Evolutionary conservation across 1,140 invertebrate species (phyloP).

Genomic region (Drosophila rhopaloa): DNA sequence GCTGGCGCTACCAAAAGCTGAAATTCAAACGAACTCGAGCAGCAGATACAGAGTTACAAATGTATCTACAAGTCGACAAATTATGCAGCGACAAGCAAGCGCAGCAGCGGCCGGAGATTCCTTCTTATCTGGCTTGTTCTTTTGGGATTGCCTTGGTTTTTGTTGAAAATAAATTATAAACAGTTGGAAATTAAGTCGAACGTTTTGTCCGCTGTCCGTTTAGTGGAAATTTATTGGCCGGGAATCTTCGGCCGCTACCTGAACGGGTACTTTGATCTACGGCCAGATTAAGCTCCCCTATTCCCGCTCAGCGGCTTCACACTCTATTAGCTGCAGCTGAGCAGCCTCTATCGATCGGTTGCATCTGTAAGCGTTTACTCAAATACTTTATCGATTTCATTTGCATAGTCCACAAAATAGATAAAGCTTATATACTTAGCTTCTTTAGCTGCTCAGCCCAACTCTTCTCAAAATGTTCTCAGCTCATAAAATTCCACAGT

Average conservation of each 20-base stretch:
- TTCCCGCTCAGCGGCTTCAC: slow-evolving; percentile 54
- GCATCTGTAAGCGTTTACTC: slow-evolving; percentile 63
- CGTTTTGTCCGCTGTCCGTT: slow-evolving; percentile 72
- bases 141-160: slow-evolving; percentile 24
- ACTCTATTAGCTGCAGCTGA: slow-evolving; percentile 70
- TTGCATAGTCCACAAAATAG: slow-evolving; percentile 59
- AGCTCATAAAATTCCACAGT: slow-evolving; percentile 80
- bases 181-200: slow-evolving; percentile 73
- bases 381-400: slow-evolving; percentile 78
- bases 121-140: slow-evolving; percentile 33
- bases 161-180: slow-evolving; percentile 74
- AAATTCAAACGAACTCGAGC: slow-evolving; percentile 77
- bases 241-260: slow-evolving; percentile 57
- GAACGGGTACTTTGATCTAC: slow-evolving; percentile 45
- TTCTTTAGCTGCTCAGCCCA: slow-evolving; percentile 57
- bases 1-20: slow-evolving; percentile 39
- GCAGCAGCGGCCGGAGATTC: slow-evolving; percentile 23
- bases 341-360: slow-evolving; percentile 36
- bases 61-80: slow-evolving; percentile 81
- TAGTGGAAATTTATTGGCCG: slow-evolving; percentile 72
- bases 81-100: slow-evolving; percentile 71
- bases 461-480: slow-evolving; percentile 67
- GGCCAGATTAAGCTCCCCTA: slow-evolving; percentile 22
- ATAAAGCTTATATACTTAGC: slow-evolving; percentile 36
- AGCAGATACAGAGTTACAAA: slow-evolving; percentile 68